Evolutionary conservation across 1,140 invertebrate species (phyloP), one percentile per base, ranked within the genome.

Genomic region (Zaprionus capensis): DNA sequence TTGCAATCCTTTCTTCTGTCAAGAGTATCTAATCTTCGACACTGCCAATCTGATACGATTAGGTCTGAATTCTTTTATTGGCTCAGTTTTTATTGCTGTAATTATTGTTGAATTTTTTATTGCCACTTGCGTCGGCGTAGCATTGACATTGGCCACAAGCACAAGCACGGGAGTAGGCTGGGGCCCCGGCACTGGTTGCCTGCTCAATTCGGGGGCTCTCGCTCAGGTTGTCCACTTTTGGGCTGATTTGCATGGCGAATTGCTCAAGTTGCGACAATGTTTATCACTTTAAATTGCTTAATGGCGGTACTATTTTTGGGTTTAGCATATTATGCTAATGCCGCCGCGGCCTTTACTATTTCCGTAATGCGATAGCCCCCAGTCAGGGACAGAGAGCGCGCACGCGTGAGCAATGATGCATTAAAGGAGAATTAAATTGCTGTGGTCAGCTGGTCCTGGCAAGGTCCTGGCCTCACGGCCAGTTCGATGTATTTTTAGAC

Each of bases 51-150:
- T 31, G n/a, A 14, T 51, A 6, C 14, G n/a, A 28, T n/a, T 41
- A 14, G 22, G 22, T 26, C 38, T 68, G 44, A 57, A 57, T 62
- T 63, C 69, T 68, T 17, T 70, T 77, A 81, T 59, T 76, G 82
- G 51, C 67, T 66, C 68, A 38, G 77, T 73, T 82, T 87, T 91
- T 90, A 91, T 90, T 80, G 80, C 79, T 76, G 82, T 80, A 90
- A 88, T 88, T 88, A 88, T 88, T 90, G 82, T 80, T 80, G 81
- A 74, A 90, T 82, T 82, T 88, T 90, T 88, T 87, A 90, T 87
- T 81, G 78, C 84, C 67, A 80, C 82, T 87, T 75, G 61, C 78
- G 75, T 61, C 51, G 67, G 41, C 78, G 34, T 76, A 46, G 38
- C 85, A 88, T 90, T 90, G 85, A 90, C 81, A 90, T 88, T 90